Conservation (phyloP, 2,113 vertebrate species). For the Sula dactylatra region DNA sequence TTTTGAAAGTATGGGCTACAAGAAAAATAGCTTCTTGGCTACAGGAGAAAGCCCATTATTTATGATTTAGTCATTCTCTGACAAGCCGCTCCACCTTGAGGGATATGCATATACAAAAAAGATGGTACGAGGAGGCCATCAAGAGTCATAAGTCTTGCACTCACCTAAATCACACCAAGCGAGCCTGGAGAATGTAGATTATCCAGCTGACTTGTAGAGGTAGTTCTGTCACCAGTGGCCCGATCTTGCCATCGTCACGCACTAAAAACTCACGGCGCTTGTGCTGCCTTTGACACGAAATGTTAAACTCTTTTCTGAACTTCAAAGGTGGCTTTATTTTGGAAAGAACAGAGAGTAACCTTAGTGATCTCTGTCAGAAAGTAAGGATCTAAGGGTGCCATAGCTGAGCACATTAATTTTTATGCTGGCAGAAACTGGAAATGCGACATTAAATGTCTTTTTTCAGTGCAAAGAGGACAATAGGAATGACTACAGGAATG, state of each 20-base stretch:
- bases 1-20: neutral
- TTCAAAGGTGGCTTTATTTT: neutral
- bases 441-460: neutral
- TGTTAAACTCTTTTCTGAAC: neutral
- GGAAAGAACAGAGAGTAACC: conserved; percentile 6
- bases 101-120: neutral
- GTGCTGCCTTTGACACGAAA: neutral
- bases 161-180: neutral
- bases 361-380: neutral
- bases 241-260: neutral
- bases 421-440: neutral
- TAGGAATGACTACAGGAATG: fast-evolving
- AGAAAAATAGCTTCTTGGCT: neutral
- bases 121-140: neutral
- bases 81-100: neutral
- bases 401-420: neutral
- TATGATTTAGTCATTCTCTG: neutral
- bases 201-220: neutral
- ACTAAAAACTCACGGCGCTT: neutral
- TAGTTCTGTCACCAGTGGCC: neutral
- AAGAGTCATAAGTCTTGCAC: neutral
- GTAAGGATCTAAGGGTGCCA: neutral
- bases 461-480: neutral
- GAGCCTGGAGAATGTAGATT: neutral
- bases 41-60: neutral